Base-by-base conservation (phyloP, 2,888 invertebrate species). In the Philopedon plagiatum region DNA sequence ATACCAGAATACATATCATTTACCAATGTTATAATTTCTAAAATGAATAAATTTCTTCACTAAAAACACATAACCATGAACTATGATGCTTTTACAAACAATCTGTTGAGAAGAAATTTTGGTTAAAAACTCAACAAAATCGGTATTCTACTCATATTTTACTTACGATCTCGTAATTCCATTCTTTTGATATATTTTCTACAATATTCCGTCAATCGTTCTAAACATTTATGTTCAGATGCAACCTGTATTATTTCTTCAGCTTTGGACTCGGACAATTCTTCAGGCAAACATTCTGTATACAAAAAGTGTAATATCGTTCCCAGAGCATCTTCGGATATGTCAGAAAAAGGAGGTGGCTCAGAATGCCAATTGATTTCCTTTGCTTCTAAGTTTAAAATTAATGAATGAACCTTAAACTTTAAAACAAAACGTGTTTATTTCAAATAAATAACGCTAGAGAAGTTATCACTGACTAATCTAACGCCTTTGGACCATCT, bases 221-320 rank as follows among this genome's bases (percentile, higher is more conserved):
- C 84, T 73, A 91, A 86, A 60, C 89, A 89, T 1, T 88, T 87
- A 78, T 90, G 88, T 9, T 87, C 86, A 49, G 88, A 86, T 18
- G 88, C 85, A 44, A 86, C 85, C 70, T 85, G 83, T 19, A 91
- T 87, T 71, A 91, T 88, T 76, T 87, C 87, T 65, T 87, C 85
- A 21, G 90, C 91, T 5, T 89, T 88, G 23, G 87, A 86, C 80
- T 90, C 90, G 11, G 87, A 87, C 77, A 91, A 82, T 65, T 88
- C 88, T 18, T 87, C 83, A 32, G 91, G 90, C 78, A 92, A 83
- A 77, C 90, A 90, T 81, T 91, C 91, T 0, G 90, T 87, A 79
- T 92, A 92, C 26, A 91, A 83, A 84, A 88, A 92, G 82, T 91
- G 89, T 19, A 92, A 82, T 21, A 90, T 87, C 7, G 90, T 88